Evolutionary conservation across 64 coral and sea anemone species (phyloP).

Genomic region (Anthopleura sola): DNA sequence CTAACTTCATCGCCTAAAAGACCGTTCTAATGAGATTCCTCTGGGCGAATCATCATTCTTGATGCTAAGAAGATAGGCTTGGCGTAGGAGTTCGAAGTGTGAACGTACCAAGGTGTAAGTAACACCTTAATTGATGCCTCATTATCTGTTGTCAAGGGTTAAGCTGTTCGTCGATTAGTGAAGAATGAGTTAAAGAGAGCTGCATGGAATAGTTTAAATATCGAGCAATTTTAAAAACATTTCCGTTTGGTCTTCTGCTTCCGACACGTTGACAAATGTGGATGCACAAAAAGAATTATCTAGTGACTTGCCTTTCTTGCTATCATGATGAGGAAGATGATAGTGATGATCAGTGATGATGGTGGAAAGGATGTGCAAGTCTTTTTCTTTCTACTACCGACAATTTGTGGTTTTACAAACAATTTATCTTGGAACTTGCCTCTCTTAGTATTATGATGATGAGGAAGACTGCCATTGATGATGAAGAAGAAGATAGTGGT

Average conservation of each 20-base stretch:
- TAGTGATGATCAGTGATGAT: not conserved
- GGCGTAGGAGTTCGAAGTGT: not conserved
- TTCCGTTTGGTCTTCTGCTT: not conserved
- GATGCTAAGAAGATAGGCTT: not conserved
- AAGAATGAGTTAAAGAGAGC: not conserved
- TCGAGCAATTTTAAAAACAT: not conserved
- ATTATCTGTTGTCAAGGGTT: constrained; percentile 11
- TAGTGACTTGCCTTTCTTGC: not conserved
- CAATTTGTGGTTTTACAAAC: not conserved
- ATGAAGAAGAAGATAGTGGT: no score
- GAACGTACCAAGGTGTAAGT: not conserved
- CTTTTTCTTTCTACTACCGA: no score
- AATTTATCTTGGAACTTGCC: not conserved
- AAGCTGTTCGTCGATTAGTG: not conserved
- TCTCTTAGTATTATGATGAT: not conserved
- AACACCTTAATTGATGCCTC: not conserved
- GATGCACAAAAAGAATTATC: not conserved
- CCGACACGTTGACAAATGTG: not conserved
- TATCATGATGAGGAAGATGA: not conserved
- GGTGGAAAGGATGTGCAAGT: not conserved
- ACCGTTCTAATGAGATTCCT: not conserved
- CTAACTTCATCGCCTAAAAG: not conserved
- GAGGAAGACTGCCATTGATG: no score
- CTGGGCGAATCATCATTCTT: no score
- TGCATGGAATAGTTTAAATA: not conserved